Evolutionary conservation across 2,797 vertebrate genomes (phyloP), one percentile per base, ranked within the genome.

Genomic region (Avahi laniger): DNA sequence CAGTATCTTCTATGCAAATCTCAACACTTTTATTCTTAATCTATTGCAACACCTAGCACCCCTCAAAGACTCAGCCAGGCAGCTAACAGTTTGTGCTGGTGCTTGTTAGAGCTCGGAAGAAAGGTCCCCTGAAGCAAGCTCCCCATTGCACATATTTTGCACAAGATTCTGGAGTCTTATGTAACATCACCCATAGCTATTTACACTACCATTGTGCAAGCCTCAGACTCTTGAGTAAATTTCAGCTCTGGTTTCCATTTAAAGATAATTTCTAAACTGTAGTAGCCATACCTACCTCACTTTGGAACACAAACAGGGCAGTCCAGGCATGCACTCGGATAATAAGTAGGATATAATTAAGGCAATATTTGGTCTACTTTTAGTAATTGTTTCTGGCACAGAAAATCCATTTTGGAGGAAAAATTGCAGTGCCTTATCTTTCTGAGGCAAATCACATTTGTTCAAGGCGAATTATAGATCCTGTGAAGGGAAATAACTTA

Each of bases 401-500:
- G 82, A 97, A 96, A 97, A 97, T 97, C 94, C 79, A 92, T 96
- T 97, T 96, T 94, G 87, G 72, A 95, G 92, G 81, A 94, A 95
- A 97, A 98, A 97, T 87, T 98, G 94, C 94, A 95, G 93, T 94
- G 93, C 81, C 92, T 97, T 97, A 96, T 94, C 96, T 96, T 97
- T 97, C 94, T 96, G 91, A 96, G 69, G 93, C 93, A 98, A 98
- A 97, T 97, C 96, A 96, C 94, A 97, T 97, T 98, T 98, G 96
- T 95, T 92, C 63, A 93, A 97, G 93, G 96, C 93, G 97, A 97
- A 97, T 97, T 96, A 98, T 94, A 97, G 94, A 95, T 97, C 93
- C 81, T 95, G 82, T 96, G 95, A 95, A 97, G 94, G 95, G 90
- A 96, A 98, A 96, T 97, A 97, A 97, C 95, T 97, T 96, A 97